phyloP scores from a whole-genome alignment of 2,797 vertebrate species.

The Sarcoramphus papa region DNA sequence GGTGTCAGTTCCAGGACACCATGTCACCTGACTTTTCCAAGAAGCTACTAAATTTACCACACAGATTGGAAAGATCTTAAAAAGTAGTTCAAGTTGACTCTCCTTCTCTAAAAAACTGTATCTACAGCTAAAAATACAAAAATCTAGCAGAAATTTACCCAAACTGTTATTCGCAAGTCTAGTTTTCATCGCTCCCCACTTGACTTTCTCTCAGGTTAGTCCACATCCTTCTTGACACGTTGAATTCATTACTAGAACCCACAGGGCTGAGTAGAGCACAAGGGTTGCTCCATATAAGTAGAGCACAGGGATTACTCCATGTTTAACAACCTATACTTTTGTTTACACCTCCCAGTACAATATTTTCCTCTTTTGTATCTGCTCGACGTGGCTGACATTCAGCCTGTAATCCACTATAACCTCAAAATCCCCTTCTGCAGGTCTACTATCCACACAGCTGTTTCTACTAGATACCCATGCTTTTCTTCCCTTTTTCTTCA shows the following conservation, averaged over 20 bases:
- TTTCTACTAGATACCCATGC: not conserved
- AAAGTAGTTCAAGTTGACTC: not conserved
- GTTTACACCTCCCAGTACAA: not conserved
- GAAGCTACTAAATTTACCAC: not conserved
- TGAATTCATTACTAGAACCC: not conserved
- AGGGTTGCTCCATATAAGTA: not conserved
- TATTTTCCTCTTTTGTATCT: not conserved
- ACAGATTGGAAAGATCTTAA: not conserved
- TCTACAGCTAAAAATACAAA: not conserved
- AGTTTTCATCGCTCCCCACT: not conserved
- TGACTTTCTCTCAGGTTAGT: not conserved
- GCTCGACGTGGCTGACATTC: not conserved
- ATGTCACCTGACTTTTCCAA: not conserved
- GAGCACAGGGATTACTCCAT: not conserved
- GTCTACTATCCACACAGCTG: not conserved
- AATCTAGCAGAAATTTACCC: not conserved
- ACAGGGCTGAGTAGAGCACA: not conserved
- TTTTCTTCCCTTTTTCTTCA: not conserved
- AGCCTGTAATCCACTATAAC: not conserved
- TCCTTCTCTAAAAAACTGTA: not conserved
- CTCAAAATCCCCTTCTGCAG: not conserved
- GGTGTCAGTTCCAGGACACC: not conserved
- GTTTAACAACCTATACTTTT: not conserved
- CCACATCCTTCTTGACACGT: not conserved
- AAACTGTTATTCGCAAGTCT: not conserved